Evolutionary conservation across 2,888 invertebrate species (phyloP), one percentile per base, ranked within the genome.

Genomic region (Protodeltote pygarga): DNA sequence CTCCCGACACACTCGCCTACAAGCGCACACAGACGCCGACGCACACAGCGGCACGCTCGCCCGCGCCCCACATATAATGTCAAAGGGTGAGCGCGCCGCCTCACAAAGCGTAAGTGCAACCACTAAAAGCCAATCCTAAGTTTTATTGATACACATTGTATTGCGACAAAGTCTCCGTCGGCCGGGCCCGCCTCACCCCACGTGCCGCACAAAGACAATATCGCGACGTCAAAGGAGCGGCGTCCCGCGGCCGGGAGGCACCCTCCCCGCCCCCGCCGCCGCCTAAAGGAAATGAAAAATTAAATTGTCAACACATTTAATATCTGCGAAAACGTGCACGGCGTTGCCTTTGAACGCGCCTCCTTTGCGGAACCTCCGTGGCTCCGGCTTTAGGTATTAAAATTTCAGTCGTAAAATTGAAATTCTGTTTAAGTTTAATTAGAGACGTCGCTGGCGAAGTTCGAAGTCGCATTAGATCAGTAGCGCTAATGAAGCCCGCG

Each of bases 101-200:
- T 89, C 91, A 90, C 90, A 91, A 91, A 91, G 90, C 91, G 92
- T 92, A 91, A 92, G 92, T 92, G 91, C 92, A 91, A 91, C 92
- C 92, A 91, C 92, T 92, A 92, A 92, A 92, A 92, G 92, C 92
- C 92, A 92, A 92, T 92, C 91, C 92, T 91, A 92, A 92, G 92
- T 92, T 92, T 92, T 92, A 92, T 92, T 92, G 92, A 92, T 92
- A 92, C 92, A 92, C 92, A 92, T 92, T 92, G 91, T 92, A 92
- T 92, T 92, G 92, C 91, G 92, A 92, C 92, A 92, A 91, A 91
- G 92, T 92, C 91, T 90, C 89, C 83, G 88, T 78, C 86, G 87
- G 68, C 83, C 81, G 80, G 87, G 85, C 81, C 88, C 82, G 81
- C 80, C 87, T 79, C 87, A 87, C 85, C 88, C 90, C 90, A 86